Conservation (phyloP, 2,113 vertebrate species). For the Thermophis baileyi region DNA sequence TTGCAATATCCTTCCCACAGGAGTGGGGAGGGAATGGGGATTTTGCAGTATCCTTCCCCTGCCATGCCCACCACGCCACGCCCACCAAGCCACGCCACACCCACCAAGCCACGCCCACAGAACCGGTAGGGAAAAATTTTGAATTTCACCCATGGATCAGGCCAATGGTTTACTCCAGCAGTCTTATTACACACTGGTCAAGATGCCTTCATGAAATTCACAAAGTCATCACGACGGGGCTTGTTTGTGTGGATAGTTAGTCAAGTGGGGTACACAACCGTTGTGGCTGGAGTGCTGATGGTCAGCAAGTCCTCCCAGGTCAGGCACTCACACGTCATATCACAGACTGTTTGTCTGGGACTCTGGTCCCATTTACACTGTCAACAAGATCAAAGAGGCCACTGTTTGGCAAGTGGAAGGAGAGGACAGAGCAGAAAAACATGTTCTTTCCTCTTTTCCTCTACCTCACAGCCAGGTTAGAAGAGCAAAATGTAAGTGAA, state of each 20-base stretch:
- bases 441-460: background rate
- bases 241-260: background rate
- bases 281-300: background rate
- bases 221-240: background rate
- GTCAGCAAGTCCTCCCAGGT: background rate
- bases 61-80: too few species aligned
- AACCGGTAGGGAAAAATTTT: too few species aligned
- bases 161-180: background rate
- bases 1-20: too few species aligned
- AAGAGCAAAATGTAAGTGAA: background rate
- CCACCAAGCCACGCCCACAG: too few species aligned
- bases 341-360: background rate
- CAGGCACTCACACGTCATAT: background rate
- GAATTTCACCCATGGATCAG: too few species aligned
- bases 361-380: slow-evolving; percentile 17
- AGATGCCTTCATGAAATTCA: background rate
- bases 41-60: too few species aligned
- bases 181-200: background rate
- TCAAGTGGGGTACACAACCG: background rate
- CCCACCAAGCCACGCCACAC: too few species aligned
- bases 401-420: slow-evolving; percentile 17
- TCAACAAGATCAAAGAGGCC: slow-evolving; percentile 28
- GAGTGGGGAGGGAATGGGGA: too few species aligned
- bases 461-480: background rate
- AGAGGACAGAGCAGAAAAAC: background rate